Evolutionary conservation across 2,888 invertebrate species (phyloP).

Genomic region (Eretmocerus hayati): DNA sequence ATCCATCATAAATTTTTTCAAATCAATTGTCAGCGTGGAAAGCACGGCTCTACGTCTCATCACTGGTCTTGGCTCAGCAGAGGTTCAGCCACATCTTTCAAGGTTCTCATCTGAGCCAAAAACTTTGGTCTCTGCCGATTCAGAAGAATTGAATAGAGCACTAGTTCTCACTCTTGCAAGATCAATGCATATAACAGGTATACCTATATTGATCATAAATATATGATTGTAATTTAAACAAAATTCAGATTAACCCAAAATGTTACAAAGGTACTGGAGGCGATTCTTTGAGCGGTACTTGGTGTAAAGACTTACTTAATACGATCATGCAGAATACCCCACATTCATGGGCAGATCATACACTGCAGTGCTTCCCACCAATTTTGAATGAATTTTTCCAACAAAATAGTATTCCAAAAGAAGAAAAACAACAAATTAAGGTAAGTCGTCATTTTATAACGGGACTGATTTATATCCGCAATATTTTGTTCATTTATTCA

Average conservation of each 20-base stretch:
- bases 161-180: conserved; percentile 86
- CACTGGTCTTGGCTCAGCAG: conserved; percentile 85
- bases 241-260: neutral
- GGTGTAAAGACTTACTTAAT: conserved; percentile 84
- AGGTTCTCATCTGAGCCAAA: conserved; percentile 85
- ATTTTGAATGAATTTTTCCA: conserved; percentile 85
- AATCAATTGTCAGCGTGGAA: conserved; percentile 77
- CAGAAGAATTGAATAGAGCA: conserved; percentile 89
- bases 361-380: conserved; percentile 84
- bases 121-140: conserved; percentile 85
- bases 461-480: no score
- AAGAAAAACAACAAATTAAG: conserved; percentile 85
- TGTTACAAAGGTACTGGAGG: conserved; percentile 44
- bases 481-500: no score
- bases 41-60: conserved; percentile 81
- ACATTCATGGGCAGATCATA: conserved; percentile 91
- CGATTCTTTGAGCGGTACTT: conserved; percentile 59
- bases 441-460: no score
- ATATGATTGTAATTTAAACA: neutral
- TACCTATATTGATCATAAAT: neutral
- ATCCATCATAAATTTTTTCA: no score
- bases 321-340: conserved; percentile 92
- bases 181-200: conserved; percentile 89
- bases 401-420: conserved; percentile 72
- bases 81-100: conserved; percentile 89